Base-by-base conservation (phyloP, 2,888 invertebrate species). In the Scaptomyza tumidula region DNA sequence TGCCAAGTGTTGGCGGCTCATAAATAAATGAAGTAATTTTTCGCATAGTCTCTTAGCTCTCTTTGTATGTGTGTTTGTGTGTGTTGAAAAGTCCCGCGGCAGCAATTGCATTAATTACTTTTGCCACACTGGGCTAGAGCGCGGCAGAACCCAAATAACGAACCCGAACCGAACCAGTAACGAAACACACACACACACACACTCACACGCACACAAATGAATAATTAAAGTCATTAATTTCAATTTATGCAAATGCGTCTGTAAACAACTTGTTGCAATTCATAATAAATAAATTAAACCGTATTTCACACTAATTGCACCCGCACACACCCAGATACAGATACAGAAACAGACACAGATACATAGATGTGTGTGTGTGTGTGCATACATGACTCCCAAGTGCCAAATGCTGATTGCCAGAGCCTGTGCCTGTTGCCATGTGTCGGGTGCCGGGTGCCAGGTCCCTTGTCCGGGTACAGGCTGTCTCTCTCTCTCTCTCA, bases 281-380 rank as follows among this genome's bases (percentile, higher is more conserved):
- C 87, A 86, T 86, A 86, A 86, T 88, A 86, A 86, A 86, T 86
- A 88, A 86, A 86, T 86, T 86, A 87, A 86, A 82, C 78, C 82
- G 87, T 82, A 88, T 87, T 87, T 86, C 86, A 86, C 89, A 87
- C 87, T 88, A 86, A 86, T 86, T 86, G 86, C 86, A 88, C 85
- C 77, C 81, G 71, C 79, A 64, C 68, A 74, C 41, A 52, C 50
- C 57, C 59, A 64, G 52, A 75, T 11, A 62, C 41, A 70, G 35
- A 43, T 31, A 56, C 24, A 46, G n/a, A n/a, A n/a, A n/a, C 59
- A 64, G 52, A 75, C 9, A 62, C 41, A 70, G 35, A 43, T 31
- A 56, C 24, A 46, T 27, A 29, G 7, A 27, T n/a, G 35, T 37
- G 35, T 35, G 19, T n/a, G 35, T 37, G 35, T 35, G 19, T 19